phyloP scores from a whole-genome alignment of 1,140 invertebrate species.

The Megalopta genalis region DNA sequence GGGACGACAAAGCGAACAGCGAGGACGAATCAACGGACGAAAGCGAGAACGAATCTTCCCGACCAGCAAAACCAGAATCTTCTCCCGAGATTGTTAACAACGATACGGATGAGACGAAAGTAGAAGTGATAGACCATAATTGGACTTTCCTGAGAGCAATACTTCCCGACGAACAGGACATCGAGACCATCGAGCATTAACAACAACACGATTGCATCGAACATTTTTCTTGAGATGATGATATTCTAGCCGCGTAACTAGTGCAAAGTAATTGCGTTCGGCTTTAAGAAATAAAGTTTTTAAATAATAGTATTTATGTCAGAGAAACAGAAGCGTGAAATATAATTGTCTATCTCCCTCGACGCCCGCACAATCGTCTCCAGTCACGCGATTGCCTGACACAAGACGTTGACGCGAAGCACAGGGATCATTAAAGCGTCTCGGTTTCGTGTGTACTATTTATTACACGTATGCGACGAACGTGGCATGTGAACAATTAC shows the following conservation, averaged over 20 bases:
- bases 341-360: neutral
- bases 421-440: neutral
- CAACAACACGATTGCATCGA: neutral
- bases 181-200: slow-evolving; percentile 16
- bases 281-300: neutral
- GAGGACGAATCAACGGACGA: slow-evolving; percentile 27
- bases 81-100: slow-evolving; percentile 17
- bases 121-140: slow-evolving; percentile 60
- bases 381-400: neutral
- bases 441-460: neutral
- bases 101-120: slow-evolving; percentile 40
- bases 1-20: neutral
- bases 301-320: neutral
- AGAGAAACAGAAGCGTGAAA: neutral
- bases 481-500: neutral
- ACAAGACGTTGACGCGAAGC: neutral
- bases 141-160: slow-evolving; percentile 71
- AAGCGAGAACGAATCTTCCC: slow-evolving; percentile 40
- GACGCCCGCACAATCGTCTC: too few relatives aligned
- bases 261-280: neutral
- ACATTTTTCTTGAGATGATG: neutral
- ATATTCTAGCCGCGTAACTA: neutral
- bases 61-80: neutral
- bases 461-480: neutral
- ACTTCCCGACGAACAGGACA: slow-evolving; percentile 50